Evolutionary conservation across 2,113 vertebrate genomes (phyloP), one percentile per base, ranked within the genome.

Genomic region (Alosa alosa): DNA sequence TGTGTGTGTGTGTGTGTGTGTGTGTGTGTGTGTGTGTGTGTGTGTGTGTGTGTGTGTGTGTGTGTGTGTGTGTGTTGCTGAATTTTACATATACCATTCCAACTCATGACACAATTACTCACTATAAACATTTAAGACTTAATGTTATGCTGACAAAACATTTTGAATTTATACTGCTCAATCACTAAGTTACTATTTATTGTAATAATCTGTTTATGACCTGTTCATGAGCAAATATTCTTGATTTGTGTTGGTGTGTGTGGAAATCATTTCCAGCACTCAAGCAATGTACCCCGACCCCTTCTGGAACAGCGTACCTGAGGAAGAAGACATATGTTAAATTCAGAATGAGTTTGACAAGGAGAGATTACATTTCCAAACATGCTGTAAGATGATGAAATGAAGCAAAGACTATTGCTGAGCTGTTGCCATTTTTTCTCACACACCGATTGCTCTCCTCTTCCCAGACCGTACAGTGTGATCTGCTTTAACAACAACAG

Each of bases 251-350:
- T 39, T 39, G 31, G 39, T 39, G 36, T 39, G 72, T 78, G 31
- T 18, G 31, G 4, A 78, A 78, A 36, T 78, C 31, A 41, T 78
- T 78, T 78, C 13, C 15, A 11, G 1, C 4, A n/a, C 36, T 78
- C 36, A 5, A 39, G 36, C 15, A 15, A 36, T 11, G 10, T 4
- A 78, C 72, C 72, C 15, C 22, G 15, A 13, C 13, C 72, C 36
- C 15, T 36, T 10, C 68, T 13, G 68, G 68, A 75, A 36, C 3
- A 15, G 50, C 17, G 50, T 39, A 75, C 31, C 10, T 39, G 68
- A 75, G 39, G 68, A 75, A 75, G 68, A 39, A 75, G 68, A 75
- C 68, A 75, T 72, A 72, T 39, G 68, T 39, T 39, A 39, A 75
- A 75, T 39, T 75, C 31, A 13, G 31, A 75, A 13, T 75, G 68